Evolutionary conservation across 2,113 vertebrate species (phyloP), one percentile per base, ranked within the genome.

Genomic region (Phoxinus phoxinus): DNA sequence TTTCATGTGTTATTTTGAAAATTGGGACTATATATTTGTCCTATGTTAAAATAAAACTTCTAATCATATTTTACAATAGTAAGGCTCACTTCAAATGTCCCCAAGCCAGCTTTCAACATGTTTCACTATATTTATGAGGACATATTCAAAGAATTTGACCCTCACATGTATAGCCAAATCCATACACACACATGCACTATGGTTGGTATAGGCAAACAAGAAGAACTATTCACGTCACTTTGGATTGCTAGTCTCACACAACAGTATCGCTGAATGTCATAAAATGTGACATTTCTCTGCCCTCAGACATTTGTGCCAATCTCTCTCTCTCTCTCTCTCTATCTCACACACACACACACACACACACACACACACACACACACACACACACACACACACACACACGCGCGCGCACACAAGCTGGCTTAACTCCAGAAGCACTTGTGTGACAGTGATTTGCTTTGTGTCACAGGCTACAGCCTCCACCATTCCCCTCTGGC

Each of bases 271-370:
- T 86, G 72, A 87, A 86, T 84, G 30, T 91, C 92, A 91, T n/a
- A 81, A 51, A 74, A 30, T 63, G 74, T 92, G 92, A 92, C 93
- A 94, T 94, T 92, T 93, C 90, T 88, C 75, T 80, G 78, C 86
- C 89, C 73, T 19, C 56, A 89, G 77, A 89, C 83, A 59, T 69
- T 4, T 74, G 37, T 53, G 77, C 84, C 53, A 83, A 61, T 81
- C 81, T 41, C 41, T 41, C 8, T 2, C 37, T 37, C 35, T 37
- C 35, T 37, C 35, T 37, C 35, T 37, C 32, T 35, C 32, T 35
- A 3, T 35, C 32, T 35, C 44, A 46, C 41, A 46, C 44, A 46
- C 44, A 46, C 44, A 46, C 44, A 46, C 44, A 46, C 44, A 46
- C 44, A 46, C 44, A 46, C 44, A 46, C 44, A 46, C 44, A 13